Evolutionary conservation across 2,797 vertebrate genomes (phyloP).

Genomic region (Chelon labrosus): DNA sequence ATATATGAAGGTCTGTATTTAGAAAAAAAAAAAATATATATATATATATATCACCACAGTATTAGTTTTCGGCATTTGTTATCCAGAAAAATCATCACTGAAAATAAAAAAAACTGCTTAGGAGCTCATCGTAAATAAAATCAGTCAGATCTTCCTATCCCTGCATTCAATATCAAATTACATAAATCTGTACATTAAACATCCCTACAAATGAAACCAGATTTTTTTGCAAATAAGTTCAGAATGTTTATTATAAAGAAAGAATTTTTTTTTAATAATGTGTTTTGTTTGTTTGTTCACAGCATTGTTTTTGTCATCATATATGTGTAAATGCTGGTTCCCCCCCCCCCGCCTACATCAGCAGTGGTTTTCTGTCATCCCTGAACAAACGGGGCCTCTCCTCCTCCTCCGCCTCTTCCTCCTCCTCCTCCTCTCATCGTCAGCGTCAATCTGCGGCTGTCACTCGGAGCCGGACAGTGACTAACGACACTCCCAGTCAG

Average conservation of each 20-base stretch:
- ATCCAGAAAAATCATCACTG: background rate
- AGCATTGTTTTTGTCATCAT: constrained; percentile 23
- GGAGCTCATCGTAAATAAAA: background rate
- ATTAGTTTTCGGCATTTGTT: too few species aligned
- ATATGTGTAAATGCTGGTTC: constrained; percentile 23
- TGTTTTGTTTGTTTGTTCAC: constrained; percentile 14
- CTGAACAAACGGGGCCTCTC: constrained; percentile 37
- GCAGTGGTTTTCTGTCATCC: constrained; percentile 17
- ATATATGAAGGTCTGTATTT: background rate
- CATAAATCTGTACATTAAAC: background rate
- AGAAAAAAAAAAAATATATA: too few species aligned
- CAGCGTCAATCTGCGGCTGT: constrained; percentile 78
- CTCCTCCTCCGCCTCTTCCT: constrained; percentile 12
- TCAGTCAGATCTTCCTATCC: background rate
- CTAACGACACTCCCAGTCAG: constrained; percentile 83
- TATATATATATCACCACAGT: background rate
- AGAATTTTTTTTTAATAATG: constrained; percentile 3
- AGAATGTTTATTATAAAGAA: background rate
- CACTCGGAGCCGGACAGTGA: constrained; percentile 81
- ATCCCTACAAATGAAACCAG: too few species aligned
- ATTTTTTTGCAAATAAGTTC: background rate
- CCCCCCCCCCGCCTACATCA: constrained; percentile 4
- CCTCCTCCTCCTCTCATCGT: constrained; percentile 68
- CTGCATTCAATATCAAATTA: background rate
- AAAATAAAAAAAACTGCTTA: background rate